These are phyloP conservation scores for Nasonia oneida DNA, from an alignment of 2,888 invertebrate species.

Conservation along the genomic window DNA sequence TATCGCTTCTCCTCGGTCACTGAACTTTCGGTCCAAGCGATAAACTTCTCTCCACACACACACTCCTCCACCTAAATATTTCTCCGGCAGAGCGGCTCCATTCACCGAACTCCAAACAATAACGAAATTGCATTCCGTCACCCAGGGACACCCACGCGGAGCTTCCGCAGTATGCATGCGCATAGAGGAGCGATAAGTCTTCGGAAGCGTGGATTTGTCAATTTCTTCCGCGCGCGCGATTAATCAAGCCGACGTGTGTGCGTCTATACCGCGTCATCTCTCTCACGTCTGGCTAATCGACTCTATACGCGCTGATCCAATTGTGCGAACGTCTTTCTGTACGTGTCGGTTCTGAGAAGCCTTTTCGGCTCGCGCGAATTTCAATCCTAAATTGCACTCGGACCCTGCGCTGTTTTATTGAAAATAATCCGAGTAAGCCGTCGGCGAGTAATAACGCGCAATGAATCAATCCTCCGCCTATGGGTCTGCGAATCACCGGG, in stretches of 20 bases:
- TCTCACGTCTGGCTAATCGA: neutral
- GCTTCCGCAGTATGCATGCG: neutral
- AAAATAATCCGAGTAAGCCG: neutral
- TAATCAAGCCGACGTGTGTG: neutral
- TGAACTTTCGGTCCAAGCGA: slow-evolving; percentile 5
- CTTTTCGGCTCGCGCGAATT: neutral
- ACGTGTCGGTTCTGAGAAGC: neutral
- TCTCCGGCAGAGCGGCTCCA: neutral
- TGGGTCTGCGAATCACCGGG: neutral
- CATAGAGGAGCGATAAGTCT: neutral
- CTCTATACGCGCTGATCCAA: neutral
- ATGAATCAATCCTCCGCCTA: neutral
- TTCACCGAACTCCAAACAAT: neutral
- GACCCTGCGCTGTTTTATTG: neutral
- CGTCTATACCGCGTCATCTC: neutral
- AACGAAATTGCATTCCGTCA: neutral
- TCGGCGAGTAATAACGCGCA: neutral
- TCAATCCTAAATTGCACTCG: neutral
- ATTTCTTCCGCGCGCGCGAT: neutral
- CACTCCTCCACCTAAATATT: neutral
- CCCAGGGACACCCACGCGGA: neutral
- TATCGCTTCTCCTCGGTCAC: neutral
- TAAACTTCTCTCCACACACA: neutral
- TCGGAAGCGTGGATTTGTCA: neutral
- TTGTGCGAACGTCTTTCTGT: neutral